Evolutionary conservation across 1,140 invertebrate genomes (phyloP).

Genomic region (Mya arenaria): DNA sequence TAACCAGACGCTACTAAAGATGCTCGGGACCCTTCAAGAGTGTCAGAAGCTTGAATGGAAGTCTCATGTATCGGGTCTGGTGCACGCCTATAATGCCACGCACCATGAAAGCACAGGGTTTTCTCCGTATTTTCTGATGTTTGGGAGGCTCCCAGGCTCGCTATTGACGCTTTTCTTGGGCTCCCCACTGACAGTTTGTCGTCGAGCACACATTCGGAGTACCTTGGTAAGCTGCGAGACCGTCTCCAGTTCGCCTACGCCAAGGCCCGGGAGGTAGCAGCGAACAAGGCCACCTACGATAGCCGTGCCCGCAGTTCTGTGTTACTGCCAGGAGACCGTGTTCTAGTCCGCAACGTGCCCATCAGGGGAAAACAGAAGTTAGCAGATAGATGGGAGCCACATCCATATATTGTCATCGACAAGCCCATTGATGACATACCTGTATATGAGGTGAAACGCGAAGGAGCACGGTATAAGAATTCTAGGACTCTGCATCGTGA

Average conservation of each 20-base stretch:
- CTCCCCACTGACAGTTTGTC: not conserved
- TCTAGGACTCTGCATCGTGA: conserved; percentile 37
- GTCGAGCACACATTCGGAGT: not conserved
- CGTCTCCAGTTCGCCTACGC: conserved; percentile 22
- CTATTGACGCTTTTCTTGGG: conserved; percentile 52
- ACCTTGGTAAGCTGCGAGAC: conserved; percentile 16
- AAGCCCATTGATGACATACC: conserved; percentile 47
- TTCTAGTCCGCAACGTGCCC: conserved; percentile 36
- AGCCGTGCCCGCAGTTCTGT: not conserved
- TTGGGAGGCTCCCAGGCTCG: conserved; percentile 52
- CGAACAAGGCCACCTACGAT: conserved; percentile 38
- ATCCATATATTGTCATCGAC: conserved; percentile 39
- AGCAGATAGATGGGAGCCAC: conserved; percentile 46
- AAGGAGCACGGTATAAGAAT: not conserved
- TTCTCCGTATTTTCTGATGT: conserved; percentile 54
- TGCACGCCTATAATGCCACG: conserved; percentile 56
- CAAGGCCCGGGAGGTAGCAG: conserved; percentile 16
- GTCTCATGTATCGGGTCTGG: conserved; percentile 38
- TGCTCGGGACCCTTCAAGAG: conserved; percentile 58
- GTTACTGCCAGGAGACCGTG: conserved; percentile 34
- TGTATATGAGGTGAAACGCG: conserved; percentile 28
- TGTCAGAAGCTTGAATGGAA: conserved; percentile 60
- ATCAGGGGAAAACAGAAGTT: conserved; percentile 53
- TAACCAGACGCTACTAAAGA: conserved; percentile 48
- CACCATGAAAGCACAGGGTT: conserved; percentile 38